Evolutionary conservation across 2,797 vertebrate genomes (phyloP), one percentile per base, ranked within the genome.

Genomic region (Melanotaenia maccullochi): DNA sequence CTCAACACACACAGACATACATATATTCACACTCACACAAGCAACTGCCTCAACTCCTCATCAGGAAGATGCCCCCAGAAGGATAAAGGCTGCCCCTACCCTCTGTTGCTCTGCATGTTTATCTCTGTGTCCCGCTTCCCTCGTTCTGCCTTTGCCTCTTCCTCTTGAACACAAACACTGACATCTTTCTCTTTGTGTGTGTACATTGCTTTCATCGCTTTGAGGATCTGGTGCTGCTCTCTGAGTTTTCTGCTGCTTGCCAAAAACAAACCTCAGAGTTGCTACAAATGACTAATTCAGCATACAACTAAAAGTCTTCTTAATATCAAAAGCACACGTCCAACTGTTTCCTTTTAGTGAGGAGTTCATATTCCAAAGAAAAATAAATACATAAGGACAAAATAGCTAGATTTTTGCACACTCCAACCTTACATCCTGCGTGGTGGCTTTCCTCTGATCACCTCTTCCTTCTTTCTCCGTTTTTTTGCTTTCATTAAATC

Each of bases 121-220:
- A 85, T 89, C 84, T 85, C 82, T 84, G 66, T 71, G 83, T 84
- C 82, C 74, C 60, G 5, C 84, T 80, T 76, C 81, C 78, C 74
- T 81, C 59, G 73, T 68, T 67, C 71, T 80, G 75, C 68, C 72
- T 86, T 66, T 75, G 81, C 51, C 51, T 25, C 38, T 65, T 49
- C 74, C 80, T 86, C 81, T 78, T 52, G 2, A 82, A 82, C 77
- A 76, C 83, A 89, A 88, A 89, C 84, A 84, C 79, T 78, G 76
- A 89, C 71, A 84, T 87, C 73, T 86, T 78, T 75, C 71, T 75
- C 65, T 74, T 32, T 49, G 1, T 60, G 8, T 71, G 63, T 75
- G 71, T 60, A 57, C 73, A 49, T 66, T 32, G 70, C 82, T 76
- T 77, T 84, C 68, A 78, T 76, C 59, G 25, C 84, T 88, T 68